Base-by-base conservation (phyloP, 2,888 invertebrate genomes). In the Dynastes hyllus region DNA sequence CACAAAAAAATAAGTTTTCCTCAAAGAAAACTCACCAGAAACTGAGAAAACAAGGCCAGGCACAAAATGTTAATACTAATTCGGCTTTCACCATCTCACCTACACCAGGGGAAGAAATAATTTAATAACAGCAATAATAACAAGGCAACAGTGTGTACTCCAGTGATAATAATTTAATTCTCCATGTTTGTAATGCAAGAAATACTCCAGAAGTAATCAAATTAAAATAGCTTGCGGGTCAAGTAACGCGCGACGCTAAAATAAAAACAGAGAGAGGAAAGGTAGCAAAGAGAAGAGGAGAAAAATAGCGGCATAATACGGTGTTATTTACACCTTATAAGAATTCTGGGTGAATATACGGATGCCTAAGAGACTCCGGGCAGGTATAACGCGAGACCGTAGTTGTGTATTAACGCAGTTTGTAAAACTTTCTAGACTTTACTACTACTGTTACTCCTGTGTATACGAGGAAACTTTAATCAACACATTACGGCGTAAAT, bases 261-360 rank as follows among this genome's bases (percentile, higher is more conserved):
- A 27, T 50, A 27, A 16, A 27, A 50, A 45, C n/a, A 29, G 6
- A 11, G 50, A 27, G 27, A 8, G 45, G 32, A 45, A 51, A 50
- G 22, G 11, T 4, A 50, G 5, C 45, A 69, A 69, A 8, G 45
- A 51, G 9, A 51, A 16, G 2, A 5, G 53, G 16, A 11, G 51
- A 51, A n/a, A 16, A 16, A 13, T 53, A 16, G n/a, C 16, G 2
- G 13, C 22, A 22, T 58, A 58, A 67, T 22, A 67, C 67, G 67
- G 67, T 69, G 50, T 69, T 69, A 50, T 69, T 69, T 69, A 69
- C 67, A n/a, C 67, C 50, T 69, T 27, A 69, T 69, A 69, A 69
- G 37, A 50, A 69, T 69, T 69, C 67, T 29, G 22, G 22, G 37
- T 50, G 27, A 69, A 69, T 69, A 50, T 69, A 50, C 67, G 50